Percentiles rank a stretch among this genome's conserved stretches.
Evolutionary conservation across 2,888 invertebrate genomes (phyloP).

Genomic region (Catotricha subobsoleta): DNA sequence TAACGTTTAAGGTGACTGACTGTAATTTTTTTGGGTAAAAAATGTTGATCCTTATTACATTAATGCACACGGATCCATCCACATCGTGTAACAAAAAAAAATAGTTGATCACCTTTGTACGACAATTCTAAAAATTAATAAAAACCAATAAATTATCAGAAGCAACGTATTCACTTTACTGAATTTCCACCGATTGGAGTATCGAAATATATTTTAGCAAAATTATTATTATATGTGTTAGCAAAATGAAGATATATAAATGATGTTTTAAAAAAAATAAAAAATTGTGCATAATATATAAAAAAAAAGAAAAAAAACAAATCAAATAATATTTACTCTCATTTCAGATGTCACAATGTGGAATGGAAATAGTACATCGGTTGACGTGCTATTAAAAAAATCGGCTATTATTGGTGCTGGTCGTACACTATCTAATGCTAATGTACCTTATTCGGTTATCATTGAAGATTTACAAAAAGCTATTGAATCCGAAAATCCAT

Average conservation of each 20-base stretch:
- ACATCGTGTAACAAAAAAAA: background rate
- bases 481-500: constrained; percentile 65
- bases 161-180: no score
- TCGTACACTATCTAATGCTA: constrained; percentile 39
- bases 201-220: no score
- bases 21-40: no score
- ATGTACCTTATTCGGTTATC: constrained; percentile 47
- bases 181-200: no score
- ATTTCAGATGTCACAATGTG: constrained; percentile 27
- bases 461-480: constrained; percentile 61
- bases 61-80: background rate
- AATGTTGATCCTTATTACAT: background rate
- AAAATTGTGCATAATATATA: no score
- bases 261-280: no score
- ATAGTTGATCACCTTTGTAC: no score
- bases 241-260: no score
- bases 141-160: no score
- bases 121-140: no score
- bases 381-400: constrained; percentile 57
- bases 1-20: no score
- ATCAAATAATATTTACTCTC: background rate
- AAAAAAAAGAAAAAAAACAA: background rate
- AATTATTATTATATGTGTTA: no score
- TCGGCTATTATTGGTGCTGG: constrained; percentile 44
- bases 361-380: constrained; percentile 27